Evolutionary conservation across 2,888 invertebrate species (phyloP).

Genomic region (Ariolimax columbianus): DNA sequence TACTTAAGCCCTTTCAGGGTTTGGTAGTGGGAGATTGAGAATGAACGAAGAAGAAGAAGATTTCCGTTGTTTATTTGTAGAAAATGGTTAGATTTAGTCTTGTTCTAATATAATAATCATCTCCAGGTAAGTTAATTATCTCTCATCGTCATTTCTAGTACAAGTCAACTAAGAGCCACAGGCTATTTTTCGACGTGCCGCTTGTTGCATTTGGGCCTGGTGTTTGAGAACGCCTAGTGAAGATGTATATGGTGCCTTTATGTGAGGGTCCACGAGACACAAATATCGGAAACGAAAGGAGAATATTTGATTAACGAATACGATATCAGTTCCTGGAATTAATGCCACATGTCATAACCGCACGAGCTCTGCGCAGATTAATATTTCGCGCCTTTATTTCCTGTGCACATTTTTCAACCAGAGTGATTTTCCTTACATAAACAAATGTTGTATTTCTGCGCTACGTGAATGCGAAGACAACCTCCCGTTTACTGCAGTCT

Average conservation of each 20-base stretch:
- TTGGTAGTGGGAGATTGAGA: too few species aligned
- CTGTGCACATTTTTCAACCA: background rate
- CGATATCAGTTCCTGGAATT: slow-evolving; percentile 34
- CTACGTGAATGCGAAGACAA: background rate
- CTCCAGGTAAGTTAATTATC: too few species aligned
- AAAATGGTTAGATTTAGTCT: too few species aligned
- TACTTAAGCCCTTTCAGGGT: too few species aligned
- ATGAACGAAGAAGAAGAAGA: too few species aligned
- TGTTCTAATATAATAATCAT: too few species aligned
- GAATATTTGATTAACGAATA: slow-evolving; percentile 37
- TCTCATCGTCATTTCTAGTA: too few species aligned
- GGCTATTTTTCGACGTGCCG: too few species aligned
- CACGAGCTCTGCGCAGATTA: slow-evolving; percentile 12
- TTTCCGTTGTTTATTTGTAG: too few species aligned
- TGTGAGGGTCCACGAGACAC: background rate
- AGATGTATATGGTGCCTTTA: background rate
- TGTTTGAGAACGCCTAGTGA: too few species aligned
- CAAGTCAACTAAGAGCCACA: too few species aligned
- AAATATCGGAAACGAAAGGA: background rate
- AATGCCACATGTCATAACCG: slow-evolving; percentile 27
- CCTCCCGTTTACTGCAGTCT: background rate
- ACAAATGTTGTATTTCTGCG: background rate
- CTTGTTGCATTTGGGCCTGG: too few species aligned
- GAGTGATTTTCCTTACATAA: background rate
- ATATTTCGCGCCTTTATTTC: slow-evolving; percentile 19